A percentile compares a stretch with the other conserved stretches of the same genome.
Conservation (phyloP, 2,113 vertebrate genomes). For the Anarrhichthys ocellatus region DNA sequence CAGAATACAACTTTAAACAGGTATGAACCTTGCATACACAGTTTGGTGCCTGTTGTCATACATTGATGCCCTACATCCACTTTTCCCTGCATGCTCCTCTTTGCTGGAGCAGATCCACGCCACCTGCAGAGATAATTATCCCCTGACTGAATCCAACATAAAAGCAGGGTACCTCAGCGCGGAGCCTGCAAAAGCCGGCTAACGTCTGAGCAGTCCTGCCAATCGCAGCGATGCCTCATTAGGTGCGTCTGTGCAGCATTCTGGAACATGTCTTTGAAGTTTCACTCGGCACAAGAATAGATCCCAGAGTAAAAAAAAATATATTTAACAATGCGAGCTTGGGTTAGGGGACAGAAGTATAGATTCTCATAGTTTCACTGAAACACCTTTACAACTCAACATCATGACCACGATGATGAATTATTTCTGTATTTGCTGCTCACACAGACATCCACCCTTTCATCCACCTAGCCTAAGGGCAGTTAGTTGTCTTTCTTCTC, state of each 20-base stretch:
- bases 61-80: conserved; percentile 23
- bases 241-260: conserved; percentile 36
- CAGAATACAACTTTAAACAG: conserved; percentile 1
- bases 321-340: conserved; percentile 11
- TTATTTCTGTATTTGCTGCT: background rate
- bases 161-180: conserved; percentile 2
- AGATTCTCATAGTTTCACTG: conserved; percentile 6
- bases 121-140: conserved; percentile 50
- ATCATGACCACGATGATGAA: background rate
- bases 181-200: conserved; percentile 27
- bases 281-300: conserved; percentile 1
- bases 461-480: background rate
- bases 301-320: conserved; percentile 3
- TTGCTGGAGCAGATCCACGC: conserved; percentile 32
- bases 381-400: conserved; percentile 22
- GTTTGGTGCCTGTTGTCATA: conserved; percentile 9
- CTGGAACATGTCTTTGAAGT: conserved; percentile 37
- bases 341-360: conserved; percentile 4
- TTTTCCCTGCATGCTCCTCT: conserved; percentile 14
- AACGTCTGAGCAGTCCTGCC: conserved; percentile 36
- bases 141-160: conserved; percentile 24
- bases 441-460: background rate
- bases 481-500: background rate
- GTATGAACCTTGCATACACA: background rate
- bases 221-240: conserved; percentile 43